Base-by-base conservation (phyloP, 2,888 invertebrate species). In the Tridacna gigas region DNA sequence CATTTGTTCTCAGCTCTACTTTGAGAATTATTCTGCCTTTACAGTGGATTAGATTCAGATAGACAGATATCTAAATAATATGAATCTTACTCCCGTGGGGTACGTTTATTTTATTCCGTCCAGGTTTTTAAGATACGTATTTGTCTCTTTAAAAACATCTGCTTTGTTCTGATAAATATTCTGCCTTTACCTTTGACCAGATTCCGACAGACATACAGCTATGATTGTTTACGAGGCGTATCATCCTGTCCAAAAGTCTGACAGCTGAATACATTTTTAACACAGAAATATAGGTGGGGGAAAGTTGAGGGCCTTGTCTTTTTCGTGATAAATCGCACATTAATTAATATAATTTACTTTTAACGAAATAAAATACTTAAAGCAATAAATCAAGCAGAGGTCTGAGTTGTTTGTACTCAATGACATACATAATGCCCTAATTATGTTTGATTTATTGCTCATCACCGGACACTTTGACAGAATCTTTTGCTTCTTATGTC, bases 371-470 rank as follows among this genome's bases (percentile, higher is more conserved):
- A 65, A 65, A 20, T 63, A 25, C 51, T 71, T 51, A 71, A 63
- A 65, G 47, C 63, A 45, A 75, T 75, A 37, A 75, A 75, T 75
- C 75, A 75, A 25, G 47, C 60, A 15, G 37, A 25, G 47, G 15
- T n/a, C 37, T 51, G 75, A 75, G 47, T 45, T 63, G 84, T 80
- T 63, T 63, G 84, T 80, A 80, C 84, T 67, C 26, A 76, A n/a
- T 84, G 73, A 76, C 79, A 80, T 78, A 71, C 48, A 78, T 80
- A 74, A 75, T 79, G 79, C 77, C 80, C 85, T 85, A 77, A 80
- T 85, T 85, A 85, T 63, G 56, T 75, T 74, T 85, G 85, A 85
- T 82, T 78, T 85, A 85, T 82, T 20, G 51, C 25, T 66, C n/a
- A 28, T 60, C 45, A 56, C 69, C 71, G 73, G 79, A 81, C 84